Percentiles rank a stretch among this genome's conserved stretches.
These are phyloP conservation scores for Arbacia lixula DNA, from an alignment of 53 echinoderm and acorn worm genomes.

Conservation along the genomic window DNA sequence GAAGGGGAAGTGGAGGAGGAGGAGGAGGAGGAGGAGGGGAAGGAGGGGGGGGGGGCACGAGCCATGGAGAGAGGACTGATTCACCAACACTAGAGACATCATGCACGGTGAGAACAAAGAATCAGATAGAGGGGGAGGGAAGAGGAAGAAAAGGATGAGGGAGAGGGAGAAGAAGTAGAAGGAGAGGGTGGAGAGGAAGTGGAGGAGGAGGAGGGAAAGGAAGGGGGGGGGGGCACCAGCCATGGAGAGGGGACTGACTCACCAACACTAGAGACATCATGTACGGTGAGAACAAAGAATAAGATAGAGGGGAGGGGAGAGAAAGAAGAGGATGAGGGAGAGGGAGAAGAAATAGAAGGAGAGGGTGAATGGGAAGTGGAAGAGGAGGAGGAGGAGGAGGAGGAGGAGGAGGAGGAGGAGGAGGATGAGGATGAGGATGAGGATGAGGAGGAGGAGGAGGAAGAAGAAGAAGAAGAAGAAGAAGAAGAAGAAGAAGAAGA, in stretches of 20 bases:
- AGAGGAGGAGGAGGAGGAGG: not conserved
- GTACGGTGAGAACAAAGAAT: slow-evolving; percentile 91
- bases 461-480: slow-evolving; percentile 13
- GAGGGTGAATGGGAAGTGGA: too few relatives aligned
- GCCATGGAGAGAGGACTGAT: slow-evolving; percentile 3
- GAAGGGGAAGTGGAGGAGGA: too few relatives aligned
- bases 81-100: too few relatives aligned
- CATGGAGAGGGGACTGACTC: slow-evolving; percentile 37
- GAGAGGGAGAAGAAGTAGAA: too few relatives aligned
- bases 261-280: slow-evolving; percentile 80
- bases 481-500: not conserved
- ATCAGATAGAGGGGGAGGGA: slow-evolving; percentile 76
- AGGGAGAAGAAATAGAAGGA: not conserved
- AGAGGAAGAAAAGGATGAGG: too few relatives aligned
- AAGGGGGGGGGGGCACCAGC: slow-evolving; percentile 9
- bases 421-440: not conserved
- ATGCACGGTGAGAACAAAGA: too few relatives aligned
- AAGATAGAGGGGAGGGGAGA: too few relatives aligned
- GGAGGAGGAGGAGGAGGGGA: not conserved
- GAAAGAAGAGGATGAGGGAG: too few relatives aligned
- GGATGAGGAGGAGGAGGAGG: not conserved
- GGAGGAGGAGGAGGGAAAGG: too few relatives aligned
- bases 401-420: not conserved
- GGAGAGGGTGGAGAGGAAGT: too few relatives aligned
- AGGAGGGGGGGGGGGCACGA: slow-evolving; percentile 2